Conservation (phyloP, 2,113 vertebrate genomes). For the Mesocricetus auratus region DNA sequence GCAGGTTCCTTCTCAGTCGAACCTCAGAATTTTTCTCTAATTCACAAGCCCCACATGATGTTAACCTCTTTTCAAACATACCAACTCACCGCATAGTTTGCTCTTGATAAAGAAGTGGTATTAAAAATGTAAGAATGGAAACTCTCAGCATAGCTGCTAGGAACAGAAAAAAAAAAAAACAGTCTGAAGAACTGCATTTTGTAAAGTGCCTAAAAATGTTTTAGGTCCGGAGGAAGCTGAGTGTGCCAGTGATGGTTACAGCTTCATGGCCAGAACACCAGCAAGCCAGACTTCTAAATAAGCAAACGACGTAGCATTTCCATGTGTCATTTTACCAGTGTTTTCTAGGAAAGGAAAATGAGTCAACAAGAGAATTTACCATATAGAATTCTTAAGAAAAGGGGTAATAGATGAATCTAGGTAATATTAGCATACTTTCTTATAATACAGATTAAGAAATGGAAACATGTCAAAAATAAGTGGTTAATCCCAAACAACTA, state of each 20-base stretch:
- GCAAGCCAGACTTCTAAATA: not conserved
- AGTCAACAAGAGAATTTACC: not conserved
- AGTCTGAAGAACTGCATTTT: not conserved
- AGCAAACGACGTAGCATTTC: not conserved
- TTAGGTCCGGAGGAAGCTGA: not conserved
- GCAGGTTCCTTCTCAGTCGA: not conserved
- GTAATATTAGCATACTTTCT: constrained; percentile 50
- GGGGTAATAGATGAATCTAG: constrained; percentile 6
- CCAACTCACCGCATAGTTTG: not conserved
- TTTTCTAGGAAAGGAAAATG: not conserved
- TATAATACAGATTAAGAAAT: constrained; percentile 56
- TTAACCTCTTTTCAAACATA: not conserved
- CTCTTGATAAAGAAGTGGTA: constrained; percentile 20
- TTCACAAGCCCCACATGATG: constrained; percentile 39
- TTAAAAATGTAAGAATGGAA: constrained; percentile 38
- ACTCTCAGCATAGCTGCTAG: not conserved
- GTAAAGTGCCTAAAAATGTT: constrained; percentile 46
- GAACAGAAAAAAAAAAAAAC: constrained; percentile 49
- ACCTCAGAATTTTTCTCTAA: constrained; percentile 51
- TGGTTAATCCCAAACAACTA: constrained; percentile 37
- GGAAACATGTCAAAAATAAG: constrained; percentile 51
- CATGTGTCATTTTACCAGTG: not conserved
- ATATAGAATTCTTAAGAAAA: constrained; percentile 26
- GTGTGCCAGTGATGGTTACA: not conserved
- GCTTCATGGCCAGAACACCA: not conserved